Base-by-base conservation (phyloP, 1,140 invertebrate genomes). In the Drosophila equinoxialis region DNA sequence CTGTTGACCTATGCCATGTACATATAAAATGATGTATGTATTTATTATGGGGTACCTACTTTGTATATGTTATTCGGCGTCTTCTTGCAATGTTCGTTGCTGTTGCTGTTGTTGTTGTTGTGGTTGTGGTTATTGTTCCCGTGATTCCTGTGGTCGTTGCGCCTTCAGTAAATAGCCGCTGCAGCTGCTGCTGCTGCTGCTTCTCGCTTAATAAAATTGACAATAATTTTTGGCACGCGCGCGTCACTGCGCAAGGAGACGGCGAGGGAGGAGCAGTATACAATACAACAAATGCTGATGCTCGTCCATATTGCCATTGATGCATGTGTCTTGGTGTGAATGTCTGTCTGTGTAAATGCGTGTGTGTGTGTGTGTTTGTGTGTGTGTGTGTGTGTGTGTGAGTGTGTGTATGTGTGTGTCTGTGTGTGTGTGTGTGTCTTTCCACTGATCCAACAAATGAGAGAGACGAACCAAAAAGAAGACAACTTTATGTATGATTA, bases 231-330 rank as follows among this genome's bases (percentile, higher is more conserved):
- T 86, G 83, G 83, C 83, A 85, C 75, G 83, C 82, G 79, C 63
- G 82, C 79, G 79, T 86, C 83, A 79, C 75, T 76, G 74, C 67
- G 72, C 48, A 75, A 65, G 58, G 35, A 39, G 58, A 23, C 17
- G 33, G 20, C 33, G 35, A 39, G 37, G 58, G 17, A 20, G 58
- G 33, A 48, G 39, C 35, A 42, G 74, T 69, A 76, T 60, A 70
- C 66, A 68, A 75, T 42, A 59, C 65, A 75, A 74, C 77, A 81
- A 79, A 73, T 78, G 77, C 37, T 71, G 76, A 79, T 86, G 71
- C 72, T 87, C 71, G 79, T 77, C 74, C 83, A 87, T 86, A 82
- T 78, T 81, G 81, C 83, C 83, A 85, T 79, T 86, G 70, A 87
- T 82, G 79, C 79, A 78, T 77, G 65, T 72, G 79, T 60, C 37